phyloP scores from a whole-genome alignment of 2,888 invertebrate genomes.

The Deroplatys truncata region DNA sequence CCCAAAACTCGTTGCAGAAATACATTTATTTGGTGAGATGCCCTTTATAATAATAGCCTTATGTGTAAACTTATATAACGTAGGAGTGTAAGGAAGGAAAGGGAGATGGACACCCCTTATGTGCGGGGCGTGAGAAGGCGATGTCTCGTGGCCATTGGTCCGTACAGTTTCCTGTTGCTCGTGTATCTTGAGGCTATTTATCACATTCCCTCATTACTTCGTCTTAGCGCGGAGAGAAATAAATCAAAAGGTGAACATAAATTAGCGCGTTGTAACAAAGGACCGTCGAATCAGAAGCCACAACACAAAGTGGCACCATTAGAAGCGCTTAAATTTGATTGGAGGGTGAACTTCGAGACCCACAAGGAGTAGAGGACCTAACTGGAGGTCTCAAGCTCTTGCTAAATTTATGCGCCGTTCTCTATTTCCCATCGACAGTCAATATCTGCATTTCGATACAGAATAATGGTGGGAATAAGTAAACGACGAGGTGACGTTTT shows the following conservation, averaged over 20 bases:
- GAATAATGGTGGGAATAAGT: no score
- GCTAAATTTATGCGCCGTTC: neutral
- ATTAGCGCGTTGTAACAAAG: neutral
- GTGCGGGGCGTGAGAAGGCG: neutral
- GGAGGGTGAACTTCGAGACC: neutral
- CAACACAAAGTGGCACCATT: neutral
- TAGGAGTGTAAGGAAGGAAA: no score
- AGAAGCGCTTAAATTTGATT: neutral
- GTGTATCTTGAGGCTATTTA: neutral
- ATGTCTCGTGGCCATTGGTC: neutral
- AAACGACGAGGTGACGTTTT: no score
- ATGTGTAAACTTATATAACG: no score
- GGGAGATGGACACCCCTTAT: neutral
- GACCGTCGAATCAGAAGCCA: neutral
- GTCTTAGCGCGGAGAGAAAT: neutral
- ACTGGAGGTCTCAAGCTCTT: neutral
- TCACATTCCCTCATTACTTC: neutral
- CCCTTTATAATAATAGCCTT: no score
- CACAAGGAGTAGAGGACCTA: neutral
- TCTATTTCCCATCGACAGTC: no score
- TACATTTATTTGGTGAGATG: no score
- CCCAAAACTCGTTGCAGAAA: no score
- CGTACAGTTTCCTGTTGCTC: neutral
- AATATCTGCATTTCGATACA: no score
- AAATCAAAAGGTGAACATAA: neutral